phyloP scores from a whole-genome alignment of 2,888 invertebrate species.

The Dilophus febrilis region DNA sequence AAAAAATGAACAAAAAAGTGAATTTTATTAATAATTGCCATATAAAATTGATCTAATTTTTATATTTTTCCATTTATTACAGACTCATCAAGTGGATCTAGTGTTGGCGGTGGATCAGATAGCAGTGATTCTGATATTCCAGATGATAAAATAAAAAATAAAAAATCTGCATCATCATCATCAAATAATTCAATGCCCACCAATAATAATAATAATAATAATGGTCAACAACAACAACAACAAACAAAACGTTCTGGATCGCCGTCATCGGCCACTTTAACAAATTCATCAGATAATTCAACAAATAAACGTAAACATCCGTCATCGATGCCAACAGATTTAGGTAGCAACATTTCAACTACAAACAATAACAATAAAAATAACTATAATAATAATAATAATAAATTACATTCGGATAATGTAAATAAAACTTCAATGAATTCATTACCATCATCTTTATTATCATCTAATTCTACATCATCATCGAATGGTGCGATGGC shows the following conservation, averaged over 20 bases:
- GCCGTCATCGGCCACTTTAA: constrained; percentile 22
- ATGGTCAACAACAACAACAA: constrained; percentile 31
- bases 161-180: no score
- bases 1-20: no score
- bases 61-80: constrained; percentile 16
- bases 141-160: constrained; percentile 44
- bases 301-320: constrained; percentile 23
- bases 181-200: no score
- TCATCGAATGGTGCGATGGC: no score
- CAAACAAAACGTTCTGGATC: constrained; percentile 27
- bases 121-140: constrained; percentile 57
- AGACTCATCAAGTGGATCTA: constrained; percentile 53
- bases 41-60: constrained; percentile 5
- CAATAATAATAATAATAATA: constrained; percentile 34
- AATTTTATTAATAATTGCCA: constrained; percentile 1
- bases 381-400: no score
- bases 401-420: no score
- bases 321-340: constrained; percentile 25
- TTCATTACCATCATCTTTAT: no score
- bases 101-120: no score
- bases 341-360: constrained; percentile 27
- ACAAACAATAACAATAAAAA: no score
- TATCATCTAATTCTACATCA: no score
- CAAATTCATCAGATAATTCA: constrained; percentile 3
- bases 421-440: constrained; percentile 25